Evolutionary conservation across 2,113 vertebrate genomes (phyloP), one percentile per base, ranked within the genome.

Genomic region (Barnardius zonarius): DNA sequence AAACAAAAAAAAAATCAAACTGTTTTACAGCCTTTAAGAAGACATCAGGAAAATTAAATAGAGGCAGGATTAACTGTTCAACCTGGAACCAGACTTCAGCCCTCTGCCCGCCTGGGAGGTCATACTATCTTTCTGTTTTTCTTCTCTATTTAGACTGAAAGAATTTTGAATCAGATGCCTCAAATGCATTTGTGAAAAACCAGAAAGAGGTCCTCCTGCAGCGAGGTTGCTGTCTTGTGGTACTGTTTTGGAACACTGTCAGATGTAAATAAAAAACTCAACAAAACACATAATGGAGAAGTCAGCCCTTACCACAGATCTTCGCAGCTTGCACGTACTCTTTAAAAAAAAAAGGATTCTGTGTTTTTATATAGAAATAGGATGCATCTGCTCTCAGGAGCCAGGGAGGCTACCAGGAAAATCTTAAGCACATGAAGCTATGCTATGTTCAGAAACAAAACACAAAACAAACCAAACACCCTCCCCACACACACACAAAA

Each of bases 211-310:
- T 88, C 31, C 33, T 90, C 85, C 63, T 81, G 68, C 79, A 78
- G 76, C 0, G 8, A 90, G 59, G 81, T 30, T 90, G 92, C 59
- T 86, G 68, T 63, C 79, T 81, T 51, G 49, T 33, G 31, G 59
- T 70, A 77, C 68, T 86, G 72, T 94, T 95, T 86, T 67, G 88
- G 95, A 92, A 93, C 68, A 90, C 20, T 84, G 70, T 93, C 90
- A 97, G 83, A 92, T 62, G 52, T 80, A 96, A 96, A 92, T 77
- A 96, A 92, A 79, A 93, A 90, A 59, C 13, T 20, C 61, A 88
- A 92, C 33, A 86, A 92, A 94, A 83, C 46, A 88, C 18, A 83
- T 69, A 93, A 81, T 5, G 5, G 23, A 87, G 77, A 88, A 96
- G 59, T 86, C 76, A 74, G 49, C 31, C 49, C 28, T 88, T 69